Conservation (phyloP, 2,888 invertebrate species). For the Acleris sparsana region DNA sequence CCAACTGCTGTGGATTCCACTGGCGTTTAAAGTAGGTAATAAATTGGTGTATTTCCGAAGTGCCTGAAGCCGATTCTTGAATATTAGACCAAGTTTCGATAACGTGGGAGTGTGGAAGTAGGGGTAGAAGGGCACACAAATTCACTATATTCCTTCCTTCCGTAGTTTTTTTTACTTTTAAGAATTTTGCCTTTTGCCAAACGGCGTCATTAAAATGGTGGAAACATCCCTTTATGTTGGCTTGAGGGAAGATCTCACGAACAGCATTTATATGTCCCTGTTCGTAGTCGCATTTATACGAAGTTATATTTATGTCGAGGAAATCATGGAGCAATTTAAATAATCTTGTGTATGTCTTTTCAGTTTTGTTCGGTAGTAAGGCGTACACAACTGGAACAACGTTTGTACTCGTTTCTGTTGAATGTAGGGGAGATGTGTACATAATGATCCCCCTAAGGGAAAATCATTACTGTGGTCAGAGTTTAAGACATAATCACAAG, state of each 20-base stretch:
- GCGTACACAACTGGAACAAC: background rate
- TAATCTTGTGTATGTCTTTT: background rate
- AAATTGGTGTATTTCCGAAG: background rate
- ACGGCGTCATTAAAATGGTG: background rate
- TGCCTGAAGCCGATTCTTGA: background rate
- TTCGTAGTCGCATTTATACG: background rate
- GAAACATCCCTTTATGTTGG: background rate
- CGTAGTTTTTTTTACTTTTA: background rate
- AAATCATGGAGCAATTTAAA: background rate
- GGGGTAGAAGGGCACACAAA: background rate
- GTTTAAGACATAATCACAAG: no score
- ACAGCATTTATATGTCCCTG: background rate
- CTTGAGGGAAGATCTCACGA: background rate
- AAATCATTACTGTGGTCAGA: no score
- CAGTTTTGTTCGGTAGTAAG: background rate
- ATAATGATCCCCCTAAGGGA: no score
- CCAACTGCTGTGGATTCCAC: background rate
- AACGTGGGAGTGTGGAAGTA: background rate
- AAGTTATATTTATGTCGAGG: background rate
- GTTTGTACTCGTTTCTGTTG: constrained; percentile 3
- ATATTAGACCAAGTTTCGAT: background rate
- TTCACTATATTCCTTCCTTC: background rate
- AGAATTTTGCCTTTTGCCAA: background rate
- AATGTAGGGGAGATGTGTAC: no score
- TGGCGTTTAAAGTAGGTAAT: background rate